A percentile compares a stretch with the other conserved stretches of the same genome.
These are phyloP conservation scores for Ormyrus nitidulus DNA, from an alignment of 2,888 invertebrate genomes.

Conservation along the genomic window DNA sequence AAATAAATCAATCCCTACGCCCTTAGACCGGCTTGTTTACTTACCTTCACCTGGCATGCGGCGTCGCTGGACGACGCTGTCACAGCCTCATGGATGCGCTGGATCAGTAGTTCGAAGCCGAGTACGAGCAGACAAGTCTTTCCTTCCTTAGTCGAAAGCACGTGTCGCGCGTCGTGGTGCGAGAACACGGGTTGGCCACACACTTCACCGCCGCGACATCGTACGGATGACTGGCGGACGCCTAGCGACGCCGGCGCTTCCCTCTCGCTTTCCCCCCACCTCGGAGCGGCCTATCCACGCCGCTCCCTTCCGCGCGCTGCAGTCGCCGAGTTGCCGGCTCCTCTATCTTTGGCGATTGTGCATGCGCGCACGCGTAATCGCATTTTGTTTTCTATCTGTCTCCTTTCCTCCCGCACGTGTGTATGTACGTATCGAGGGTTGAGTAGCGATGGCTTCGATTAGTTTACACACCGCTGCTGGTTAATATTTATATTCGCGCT, in stretches of 20 bases:
- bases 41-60: slow-evolving; percentile 47
- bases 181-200: not conserved
- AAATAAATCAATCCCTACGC: not conserved
- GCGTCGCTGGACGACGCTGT: not conserved
- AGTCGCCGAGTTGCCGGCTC: not conserved
- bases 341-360: not conserved
- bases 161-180: not conserved
- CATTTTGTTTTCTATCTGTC: not conserved
- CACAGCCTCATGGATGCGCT: slow-evolving; percentile 7
- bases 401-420: not conserved
- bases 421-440: not conserved
- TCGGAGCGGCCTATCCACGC: not conserved
- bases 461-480: too few species aligned
- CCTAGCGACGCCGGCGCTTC: slow-evolving; percentile 57
- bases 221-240: slow-evolving; percentile 65
- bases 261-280: slow-evolving; percentile 38
- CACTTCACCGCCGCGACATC: slow-evolving; percentile 68
- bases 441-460: too few species aligned
- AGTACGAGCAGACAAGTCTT: not conserved
- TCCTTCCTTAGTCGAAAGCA: not conserved
- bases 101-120: not conserved
- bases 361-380: too few species aligned
- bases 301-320: not conserved
- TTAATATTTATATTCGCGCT: too few species aligned
- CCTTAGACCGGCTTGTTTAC: not conserved